Conservation (phyloP, 1,140 invertebrate genomes). For the Drosophila pruinosa region DNA sequence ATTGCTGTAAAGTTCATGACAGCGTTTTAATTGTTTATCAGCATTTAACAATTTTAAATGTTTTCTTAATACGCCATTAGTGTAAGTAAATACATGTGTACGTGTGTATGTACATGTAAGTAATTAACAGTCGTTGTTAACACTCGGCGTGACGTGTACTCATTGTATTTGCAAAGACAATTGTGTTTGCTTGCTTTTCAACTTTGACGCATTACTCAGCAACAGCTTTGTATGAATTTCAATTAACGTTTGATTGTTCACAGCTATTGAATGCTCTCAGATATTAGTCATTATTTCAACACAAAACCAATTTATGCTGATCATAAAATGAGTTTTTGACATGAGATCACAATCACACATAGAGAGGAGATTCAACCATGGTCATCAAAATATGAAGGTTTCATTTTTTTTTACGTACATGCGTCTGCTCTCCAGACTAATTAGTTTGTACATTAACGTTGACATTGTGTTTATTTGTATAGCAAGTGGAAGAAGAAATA, state of each 20-base stretch:
- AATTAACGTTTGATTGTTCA: slow-evolving; percentile 65
- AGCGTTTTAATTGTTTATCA: slow-evolving; percentile 48
- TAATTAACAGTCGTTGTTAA: background rate
- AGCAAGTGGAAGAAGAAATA: slow-evolving; percentile 60
- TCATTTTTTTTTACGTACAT: background rate
- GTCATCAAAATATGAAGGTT: slow-evolving; percentile 6
- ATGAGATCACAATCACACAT: slow-evolving; percentile 68
- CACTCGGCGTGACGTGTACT: background rate
- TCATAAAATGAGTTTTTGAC: slow-evolving; percentile 39
- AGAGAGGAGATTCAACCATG: too few relatives aligned
- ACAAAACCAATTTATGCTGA: slow-evolving; percentile 62
- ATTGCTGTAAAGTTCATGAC: slow-evolving; percentile 54
- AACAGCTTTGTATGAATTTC: slow-evolving; percentile 42
- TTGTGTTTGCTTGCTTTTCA: slow-evolving; percentile 2
- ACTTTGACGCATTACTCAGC: slow-evolving; percentile 53
- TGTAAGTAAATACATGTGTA: background rate
- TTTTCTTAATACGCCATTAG: slow-evolving; percentile 25
- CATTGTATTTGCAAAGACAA: slow-evolving; percentile 10
- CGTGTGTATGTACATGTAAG: background rate
- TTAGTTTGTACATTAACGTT: slow-evolving; percentile 74
- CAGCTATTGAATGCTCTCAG: slow-evolving; percentile 25
- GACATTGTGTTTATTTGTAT: slow-evolving; percentile 72
- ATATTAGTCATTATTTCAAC: slow-evolving; percentile 66
- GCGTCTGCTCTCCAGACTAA: slow-evolving; percentile 48
- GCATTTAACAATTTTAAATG: slow-evolving; percentile 13